phyloP scores from a whole-genome alignment of 2,797 vertebrate genomes.

The Phrynocephalus vlangalii region DNA sequence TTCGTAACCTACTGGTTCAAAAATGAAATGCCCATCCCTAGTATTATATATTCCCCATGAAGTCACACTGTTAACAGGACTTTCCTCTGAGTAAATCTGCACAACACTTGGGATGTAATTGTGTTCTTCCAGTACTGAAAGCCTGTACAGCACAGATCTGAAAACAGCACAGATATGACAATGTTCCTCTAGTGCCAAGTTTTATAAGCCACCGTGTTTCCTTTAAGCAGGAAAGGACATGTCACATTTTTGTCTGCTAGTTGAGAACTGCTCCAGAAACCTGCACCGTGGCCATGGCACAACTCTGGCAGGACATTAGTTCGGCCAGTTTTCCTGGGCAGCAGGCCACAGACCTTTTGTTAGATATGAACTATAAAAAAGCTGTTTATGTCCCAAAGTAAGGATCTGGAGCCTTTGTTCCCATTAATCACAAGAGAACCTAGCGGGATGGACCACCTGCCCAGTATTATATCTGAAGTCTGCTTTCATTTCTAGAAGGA shows the following conservation, averaged over 20 bases:
- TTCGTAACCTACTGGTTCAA: too few relatives aligned
- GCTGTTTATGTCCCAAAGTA: background rate
- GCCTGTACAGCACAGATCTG: background rate
- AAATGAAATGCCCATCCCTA: too few relatives aligned
- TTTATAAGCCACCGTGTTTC: background rate
- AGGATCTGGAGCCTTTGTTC: background rate
- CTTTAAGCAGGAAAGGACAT: background rate
- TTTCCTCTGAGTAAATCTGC: background rate
- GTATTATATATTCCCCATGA: background rate
- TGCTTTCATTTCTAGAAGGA: background rate
- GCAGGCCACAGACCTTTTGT: background rate
- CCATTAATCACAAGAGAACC: background rate
- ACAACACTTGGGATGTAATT: background rate
- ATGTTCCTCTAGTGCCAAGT: background rate
- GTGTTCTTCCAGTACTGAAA: background rate
- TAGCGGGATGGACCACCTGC: background rate
- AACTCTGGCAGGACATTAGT: background rate
- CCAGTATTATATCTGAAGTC: background rate
- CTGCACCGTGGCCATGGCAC: background rate
- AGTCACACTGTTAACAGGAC: background rate
- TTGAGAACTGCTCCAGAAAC: background rate
- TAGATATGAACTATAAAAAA: background rate
- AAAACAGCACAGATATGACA: background rate
- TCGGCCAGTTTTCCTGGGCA: background rate
- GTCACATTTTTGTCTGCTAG: background rate